Percentiles rank a stretch among this genome's conserved stretches.
These are phyloP conservation scores for Cyphomyrmex costatus DNA, from an alignment of 1,140 invertebrate species.

Conservation along the genomic window DNA sequence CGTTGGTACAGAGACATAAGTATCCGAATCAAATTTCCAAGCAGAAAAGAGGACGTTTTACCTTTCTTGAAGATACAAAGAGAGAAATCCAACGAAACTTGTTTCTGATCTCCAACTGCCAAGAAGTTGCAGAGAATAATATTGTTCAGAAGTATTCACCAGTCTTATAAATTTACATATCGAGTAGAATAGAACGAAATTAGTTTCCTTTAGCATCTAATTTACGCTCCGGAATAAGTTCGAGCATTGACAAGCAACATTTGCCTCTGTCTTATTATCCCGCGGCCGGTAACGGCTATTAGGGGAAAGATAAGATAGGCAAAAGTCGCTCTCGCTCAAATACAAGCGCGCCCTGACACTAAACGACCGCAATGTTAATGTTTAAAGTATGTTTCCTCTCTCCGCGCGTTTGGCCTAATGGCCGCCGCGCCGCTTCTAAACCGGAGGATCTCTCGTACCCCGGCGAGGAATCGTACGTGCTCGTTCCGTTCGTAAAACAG, in stretches of 20 bases:
- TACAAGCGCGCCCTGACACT: constrained; percentile 42
- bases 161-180: constrained; percentile 11
- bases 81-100: background rate
- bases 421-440: constrained; percentile 68
- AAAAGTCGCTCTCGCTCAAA: constrained; percentile 49
- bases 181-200: background rate
- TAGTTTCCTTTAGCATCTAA: background rate
- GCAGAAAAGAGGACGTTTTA: background rate
- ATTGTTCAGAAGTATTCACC: background rate
- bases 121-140: background rate
- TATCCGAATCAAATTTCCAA: background rate
- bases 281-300: constrained; percentile 43
- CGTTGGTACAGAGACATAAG: background rate
- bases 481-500: constrained; percentile 42
- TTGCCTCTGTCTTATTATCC: constrained; percentile 61
- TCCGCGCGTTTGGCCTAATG: constrained; percentile 68
- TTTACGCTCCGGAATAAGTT: background rate
- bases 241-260: background rate
- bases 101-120: background rate
- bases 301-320: constrained; percentile 18
- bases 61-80: background rate
- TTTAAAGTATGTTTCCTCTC: constrained; percentile 76
- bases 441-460: constrained; percentile 38
- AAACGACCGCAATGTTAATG: constrained; percentile 73
- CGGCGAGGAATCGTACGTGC: constrained; percentile 15